Conservation (phyloP, 1,140 invertebrate species). For the Drosophila kohkoa region DNA sequence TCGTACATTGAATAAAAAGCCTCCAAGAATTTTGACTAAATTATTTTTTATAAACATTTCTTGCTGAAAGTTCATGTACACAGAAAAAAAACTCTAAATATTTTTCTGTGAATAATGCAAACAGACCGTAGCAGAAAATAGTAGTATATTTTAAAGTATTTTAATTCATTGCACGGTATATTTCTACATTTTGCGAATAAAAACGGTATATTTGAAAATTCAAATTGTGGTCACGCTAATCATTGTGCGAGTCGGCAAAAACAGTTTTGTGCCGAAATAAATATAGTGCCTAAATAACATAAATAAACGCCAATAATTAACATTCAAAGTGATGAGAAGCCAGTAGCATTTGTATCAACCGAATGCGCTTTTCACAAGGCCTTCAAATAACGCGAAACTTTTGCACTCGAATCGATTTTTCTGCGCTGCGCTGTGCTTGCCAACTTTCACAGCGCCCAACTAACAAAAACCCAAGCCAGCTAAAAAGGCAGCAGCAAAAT, state of each 20-base stretch:
- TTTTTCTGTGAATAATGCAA: too few species aligned
- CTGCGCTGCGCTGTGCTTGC: constrained; percentile 66
- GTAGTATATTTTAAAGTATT: neutral
- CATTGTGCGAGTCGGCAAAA: constrained; percentile 43
- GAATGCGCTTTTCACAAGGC: constrained; percentile 32
- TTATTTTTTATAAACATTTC: too few species aligned
- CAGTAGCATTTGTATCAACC: constrained; percentile 32
- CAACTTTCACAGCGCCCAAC: constrained; percentile 59
- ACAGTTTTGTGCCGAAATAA: constrained; percentile 51
- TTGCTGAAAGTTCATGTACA: too few species aligned
- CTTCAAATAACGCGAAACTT: constrained; percentile 31
- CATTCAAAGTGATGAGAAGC: constrained; percentile 35
- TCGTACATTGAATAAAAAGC: too few species aligned
- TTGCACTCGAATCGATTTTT: constrained; percentile 65
- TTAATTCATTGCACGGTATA: neutral
- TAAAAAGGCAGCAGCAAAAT: constrained; percentile 83
- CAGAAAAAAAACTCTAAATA: too few species aligned
- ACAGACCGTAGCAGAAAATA: too few species aligned
- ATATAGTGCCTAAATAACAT: constrained; percentile 54
- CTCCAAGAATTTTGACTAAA: too few species aligned
- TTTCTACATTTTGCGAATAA: neutral
- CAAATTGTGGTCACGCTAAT: constrained; percentile 1
- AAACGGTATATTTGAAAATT: constrained; percentile 3
- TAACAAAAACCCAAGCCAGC: constrained; percentile 46
- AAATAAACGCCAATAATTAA: constrained; percentile 17